Base-by-base conservation (phyloP, 1,140 invertebrate species). In the Chrysopa pallens region DNA sequence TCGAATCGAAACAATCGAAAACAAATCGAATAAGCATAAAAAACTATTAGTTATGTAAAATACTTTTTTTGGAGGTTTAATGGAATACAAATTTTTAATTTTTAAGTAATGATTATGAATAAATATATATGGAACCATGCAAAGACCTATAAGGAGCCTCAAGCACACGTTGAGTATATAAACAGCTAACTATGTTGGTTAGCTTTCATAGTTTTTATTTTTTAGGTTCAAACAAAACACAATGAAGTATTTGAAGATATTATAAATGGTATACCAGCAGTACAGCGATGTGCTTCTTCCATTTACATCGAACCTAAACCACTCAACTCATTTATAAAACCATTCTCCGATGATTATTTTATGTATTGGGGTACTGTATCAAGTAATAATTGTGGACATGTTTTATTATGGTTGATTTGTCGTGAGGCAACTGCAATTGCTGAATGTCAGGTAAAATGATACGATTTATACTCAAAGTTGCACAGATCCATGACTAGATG, bases 321-420 rank as follows among this genome's bases (percentile, higher is more conserved):
- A 0, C 51, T 78, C 48, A 63, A 57, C 0, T 58, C 56, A 8
- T 55, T 78, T 1, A 36, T 78, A 6, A 65, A 63, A 8, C 59
- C 69, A 46, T 72, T 74, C 43, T 55, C 50, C 6, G 52, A 64
- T 42, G 71, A 73, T 52, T 81, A 76, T 50, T 84, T 80, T 52
- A 56, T 78, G 1, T 88, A 88, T 51, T 64, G 70, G 54, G 84
- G 84, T 0, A 72, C 54, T n/a, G 52, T 63, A 4, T 51, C 42
- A 5, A 59, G 58, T 0, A 41, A 45, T 4, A 42, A 46, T 12
- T 55, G 52, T 40, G 29, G 48, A 8, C 58, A 63, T 50, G 47
- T 48, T 17, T 47, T 61, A 14, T 29, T 59, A 6, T 63, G 61
- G 61, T 43, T 63, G 11, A 55, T 62, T 29, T 46, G 51, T 13